These are phyloP conservation scores for Microcebus murinus DNA, from an alignment of 2,113 vertebrate genomes.

Conservation along the genomic window DNA sequence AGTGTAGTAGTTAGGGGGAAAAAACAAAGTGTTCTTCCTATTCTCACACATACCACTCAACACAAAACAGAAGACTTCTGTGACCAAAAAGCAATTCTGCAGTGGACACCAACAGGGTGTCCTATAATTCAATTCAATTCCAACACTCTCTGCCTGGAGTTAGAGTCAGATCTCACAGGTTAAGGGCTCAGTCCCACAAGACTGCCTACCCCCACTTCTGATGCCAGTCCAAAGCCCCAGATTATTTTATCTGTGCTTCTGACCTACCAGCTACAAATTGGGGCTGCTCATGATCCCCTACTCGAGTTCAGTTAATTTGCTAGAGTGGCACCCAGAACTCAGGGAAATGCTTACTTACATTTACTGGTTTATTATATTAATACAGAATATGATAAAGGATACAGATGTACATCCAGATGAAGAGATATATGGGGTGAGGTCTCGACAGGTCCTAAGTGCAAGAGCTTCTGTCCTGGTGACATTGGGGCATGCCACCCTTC, in stretches of 20 bases:
- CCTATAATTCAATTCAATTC: neutral
- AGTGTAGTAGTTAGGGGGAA: neutral
- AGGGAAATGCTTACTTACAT: neutral
- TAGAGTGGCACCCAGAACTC: neutral
- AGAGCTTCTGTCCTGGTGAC: neutral
- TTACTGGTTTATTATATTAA: neutral
- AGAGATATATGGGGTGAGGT: neutral
- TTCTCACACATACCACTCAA: neutral
- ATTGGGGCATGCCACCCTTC: neutral
- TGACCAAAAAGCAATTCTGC: neutral
- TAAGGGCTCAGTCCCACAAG: neutral
- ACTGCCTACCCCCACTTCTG: neutral
- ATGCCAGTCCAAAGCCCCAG: neutral
- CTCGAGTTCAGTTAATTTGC: neutral
- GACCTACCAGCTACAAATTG: neutral
- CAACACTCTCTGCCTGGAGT: neutral
- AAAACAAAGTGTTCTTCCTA: neutral
- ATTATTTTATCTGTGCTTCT: neutral
- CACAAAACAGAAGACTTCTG: neutral
- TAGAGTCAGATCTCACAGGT: neutral
- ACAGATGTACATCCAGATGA: neutral
- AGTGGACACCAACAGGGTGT: neutral
- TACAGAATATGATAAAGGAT: neutral
- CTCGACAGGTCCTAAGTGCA: neutral
- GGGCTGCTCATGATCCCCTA: neutral